Percentiles rank a stretch among this genome's conserved stretches.
These are phyloP conservation scores for Tortrix viridana DNA, from an alignment of 2,888 invertebrate genomes.

Conservation along the genomic window DNA sequence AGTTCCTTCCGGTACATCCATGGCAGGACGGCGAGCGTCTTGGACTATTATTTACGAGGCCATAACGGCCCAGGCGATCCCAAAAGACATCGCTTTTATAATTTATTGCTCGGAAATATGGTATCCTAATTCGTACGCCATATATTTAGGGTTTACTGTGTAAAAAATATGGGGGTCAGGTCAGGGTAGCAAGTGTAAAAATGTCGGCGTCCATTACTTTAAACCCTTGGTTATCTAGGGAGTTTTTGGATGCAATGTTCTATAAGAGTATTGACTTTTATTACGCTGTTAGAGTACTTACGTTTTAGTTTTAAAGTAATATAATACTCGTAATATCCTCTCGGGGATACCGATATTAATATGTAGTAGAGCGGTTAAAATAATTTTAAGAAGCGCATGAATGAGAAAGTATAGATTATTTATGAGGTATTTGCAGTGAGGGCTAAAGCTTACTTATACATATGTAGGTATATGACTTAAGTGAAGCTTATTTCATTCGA, in stretches of 20 bases:
- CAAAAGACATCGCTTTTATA: slow-evolving; percentile 70
- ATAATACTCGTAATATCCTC: no score
- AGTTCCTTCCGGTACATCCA: slow-evolving; percentile 63
- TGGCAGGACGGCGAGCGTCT: slow-evolving; percentile 44
- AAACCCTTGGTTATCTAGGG: slow-evolving; percentile 23
- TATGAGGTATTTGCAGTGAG: no score
- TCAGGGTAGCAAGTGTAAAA: slow-evolving; percentile 29
- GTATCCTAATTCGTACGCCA: slow-evolving; percentile 68
- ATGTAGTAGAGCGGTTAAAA: no score
- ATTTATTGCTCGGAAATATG: slow-evolving; percentile 74
- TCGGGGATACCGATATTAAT: no score
- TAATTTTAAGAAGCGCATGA: no score
- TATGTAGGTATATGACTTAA: no score
- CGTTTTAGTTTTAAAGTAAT: no score
- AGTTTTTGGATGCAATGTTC: slow-evolving; percentile 7
- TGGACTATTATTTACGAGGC: slow-evolving; percentile 60
- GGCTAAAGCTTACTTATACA: no score
- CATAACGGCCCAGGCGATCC: slow-evolving; percentile 60
- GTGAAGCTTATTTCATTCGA: no score
- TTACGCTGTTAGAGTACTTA: not conserved
- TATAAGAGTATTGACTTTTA: not conserved
- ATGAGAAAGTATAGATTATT: no score
- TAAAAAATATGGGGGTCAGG: slow-evolving; percentile 42
- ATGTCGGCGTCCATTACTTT: slow-evolving; percentile 31
- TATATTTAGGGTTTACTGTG: slow-evolving; percentile 65